Percentiles rank a stretch among this genome's conserved stretches.
phyloP scores from a whole-genome alignment of 2,888 invertebrate genomes.

The Drosophila barbarae region DNA sequence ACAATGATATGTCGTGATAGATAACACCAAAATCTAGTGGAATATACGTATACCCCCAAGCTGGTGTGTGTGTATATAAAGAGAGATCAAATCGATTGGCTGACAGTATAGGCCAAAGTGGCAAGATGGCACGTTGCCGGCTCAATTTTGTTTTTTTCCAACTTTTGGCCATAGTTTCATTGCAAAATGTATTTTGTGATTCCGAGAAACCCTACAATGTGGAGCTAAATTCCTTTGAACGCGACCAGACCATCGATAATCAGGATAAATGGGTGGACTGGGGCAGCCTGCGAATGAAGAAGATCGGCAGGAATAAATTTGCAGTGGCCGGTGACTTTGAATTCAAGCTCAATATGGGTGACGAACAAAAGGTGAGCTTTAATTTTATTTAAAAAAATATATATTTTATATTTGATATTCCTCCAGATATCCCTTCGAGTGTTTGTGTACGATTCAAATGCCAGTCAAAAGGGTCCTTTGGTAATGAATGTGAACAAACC shows the following conservation, averaged over 20 bases:
- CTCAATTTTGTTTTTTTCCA: neutral
- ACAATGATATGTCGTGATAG: conserved; percentile 27
- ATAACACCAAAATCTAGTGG: neutral
- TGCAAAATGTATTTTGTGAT: neutral
- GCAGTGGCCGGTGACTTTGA: conserved; percentile 61
- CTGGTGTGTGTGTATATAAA: neutral
- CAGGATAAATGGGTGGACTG: conserved; percentile 67
- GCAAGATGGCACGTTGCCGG: conserved; percentile 12
- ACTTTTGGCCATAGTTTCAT: neutral
- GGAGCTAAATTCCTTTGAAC: conserved; percentile 68
- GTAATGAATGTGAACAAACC: conserved; percentile 58
- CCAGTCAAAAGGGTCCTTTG: conserved; percentile 50
- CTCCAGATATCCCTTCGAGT: conserved; percentile 56
- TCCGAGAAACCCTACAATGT: conserved; percentile 55
- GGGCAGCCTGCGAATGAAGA: conserved; percentile 68
- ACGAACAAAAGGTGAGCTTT: conserved; percentile 59
- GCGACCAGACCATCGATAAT: conserved; percentile 46
- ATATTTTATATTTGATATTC: neutral
- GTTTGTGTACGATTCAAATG: conserved; percentile 49
- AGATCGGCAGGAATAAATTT: conserved; percentile 61
- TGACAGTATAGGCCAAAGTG: conserved; percentile 6
- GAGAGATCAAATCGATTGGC: neutral
- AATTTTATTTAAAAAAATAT: neutral
- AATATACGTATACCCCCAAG: too few species aligned
- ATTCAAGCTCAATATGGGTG: conserved; percentile 62